Base-by-base conservation (phyloP, 2,113 vertebrate species). In the Heterotilapia buettikoferi region DNA sequence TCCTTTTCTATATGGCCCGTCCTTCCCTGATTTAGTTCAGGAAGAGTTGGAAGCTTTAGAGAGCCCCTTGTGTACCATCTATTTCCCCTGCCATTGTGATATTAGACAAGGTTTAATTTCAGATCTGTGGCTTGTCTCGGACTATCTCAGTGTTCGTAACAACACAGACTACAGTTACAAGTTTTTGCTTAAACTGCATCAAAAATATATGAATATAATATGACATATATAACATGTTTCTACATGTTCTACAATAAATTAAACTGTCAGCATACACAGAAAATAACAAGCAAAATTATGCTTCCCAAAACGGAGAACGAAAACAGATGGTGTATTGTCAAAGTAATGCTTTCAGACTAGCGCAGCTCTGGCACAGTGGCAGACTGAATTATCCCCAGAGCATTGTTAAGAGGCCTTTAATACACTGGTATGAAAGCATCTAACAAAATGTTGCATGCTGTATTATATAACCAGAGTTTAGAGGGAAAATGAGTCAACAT, bases 391-490 rank as follows among this genome's bases (percentile, higher is more conserved):
- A 31, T 86, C 81, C 80, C 90, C 33, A 24, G 71, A 84, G 86
- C 7, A 52, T 78, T 82, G 11, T 13, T 29, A 63, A 90, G 86
- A 82, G 40, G 57, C 53, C 36, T 71, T 80, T 89, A 89, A 86
- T 84, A 80, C 52, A 85, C 56, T 81, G 80, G 21, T 78, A 81
- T 66, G 12, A 86, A 85, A 50, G 57, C 47, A 84, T 86, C 33
- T 85, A 84, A 85, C 24, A 59, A 88, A 91, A 86, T 71, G 3
- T 56, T 79, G 81, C 16, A 59, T 82, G 31, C 16, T 84, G 31
- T 47, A 68, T 93, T 93, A 90, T 84, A 88, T 89, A 92, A 93
- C 83, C 85, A 86, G 40, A 59, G 56, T 86, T 91, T 29, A 54
- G 68, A 86, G 79, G 9, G 59, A 88, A 89, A 73, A 45, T 78